Base-by-base conservation (phyloP, 2,113 vertebrate species). In the Sebastes schlegelii region DNA sequence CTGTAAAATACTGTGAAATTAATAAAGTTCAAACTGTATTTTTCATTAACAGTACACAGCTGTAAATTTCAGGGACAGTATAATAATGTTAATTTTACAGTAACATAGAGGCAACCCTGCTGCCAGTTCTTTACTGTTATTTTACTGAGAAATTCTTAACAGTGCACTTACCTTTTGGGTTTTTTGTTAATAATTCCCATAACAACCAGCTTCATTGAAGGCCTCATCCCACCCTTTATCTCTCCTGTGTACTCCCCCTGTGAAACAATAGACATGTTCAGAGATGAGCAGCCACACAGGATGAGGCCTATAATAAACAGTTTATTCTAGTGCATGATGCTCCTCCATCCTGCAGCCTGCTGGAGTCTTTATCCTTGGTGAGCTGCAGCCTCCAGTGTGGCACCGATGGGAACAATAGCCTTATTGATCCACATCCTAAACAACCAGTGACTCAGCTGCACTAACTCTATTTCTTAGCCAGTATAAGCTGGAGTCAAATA, bases 111-210 rank as follows among this genome's bases (percentile, higher is more conserved):
- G 23, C 23, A 26, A 26, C 23, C 23, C 23, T 26, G 23, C 23
- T 26, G 23, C 23, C 26, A 26, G 26, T 26, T 26, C 26, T 26
- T 26, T 26, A 26, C 26, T 26, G 26, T 26, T 26, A 26, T 26
- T 26, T 26, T 26, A 26, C 26, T 26, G 26, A 2, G 2, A 26
- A 26, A 26, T 26, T 26, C 26, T 26, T 26, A 26, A 26, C 26
- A 26, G 26, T 26, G 16, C 46, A 83, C 91, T 78, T 40, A 96
- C 95, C 93, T 96, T 55, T 95, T 95, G 9, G 95, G 92, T 63
- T 94, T 94, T 78, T 94, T 88, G 90, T 95, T 89, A 76, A 96
- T 86, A 74, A 96, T 96, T 63, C 95, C 95, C 95, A 96, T 95
- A 48, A 96, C 93, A 64, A 95, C 87, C 77, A 96, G 93, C 71